Evolutionary conservation across 2,113 vertebrate genomes (phyloP), one percentile per base, ranked within the genome.

Genomic region (Egretta garzetta): DNA sequence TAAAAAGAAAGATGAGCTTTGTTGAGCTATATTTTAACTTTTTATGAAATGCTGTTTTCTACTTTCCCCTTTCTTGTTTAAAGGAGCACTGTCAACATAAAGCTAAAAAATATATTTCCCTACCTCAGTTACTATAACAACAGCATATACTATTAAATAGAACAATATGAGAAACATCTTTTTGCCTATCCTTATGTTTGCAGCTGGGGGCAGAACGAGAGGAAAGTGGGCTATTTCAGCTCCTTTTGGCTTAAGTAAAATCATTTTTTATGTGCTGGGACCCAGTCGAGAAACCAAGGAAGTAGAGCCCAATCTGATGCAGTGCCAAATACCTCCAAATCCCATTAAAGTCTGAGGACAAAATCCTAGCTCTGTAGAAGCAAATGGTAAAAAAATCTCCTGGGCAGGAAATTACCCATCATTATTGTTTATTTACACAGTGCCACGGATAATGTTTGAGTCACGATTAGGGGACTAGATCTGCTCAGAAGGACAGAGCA

Each of bases 61-160:
- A 76, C 66, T 96, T 96, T 81, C 93, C 5, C 12, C 70, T 93
- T 97, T 96, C 45, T 93, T 93, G 26, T 84, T 97, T 94, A 83
- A 97, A 95, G 79, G 56, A 96, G 18, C 45, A 73, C 12, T 82
- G 41, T 76, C 70, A 94, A 81, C 70, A 81, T 89, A 94, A 50
- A 87, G 58, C 37, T 92, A 89, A 97, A 96, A 94, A 94, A 90
- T 87, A 28, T 58, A 81, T 95, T 97, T 96, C 72, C 79, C 75
- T 94, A 50, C 70, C 35, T 96, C 73, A n/a, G 60, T 66, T 95
- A 79, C 91, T 96, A 67, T 91, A 86, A 96, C 35, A 92, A 74
- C 74, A 37, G 6, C 20, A 5, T 64, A 53, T 49, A 60, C 50
- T 80, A n/a, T 49, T 86, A 72, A 87, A 59, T 32, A 60, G 47